phyloP scores from a whole-genome alignment of 2,113 vertebrate species.

The Mus pahari region DNA sequence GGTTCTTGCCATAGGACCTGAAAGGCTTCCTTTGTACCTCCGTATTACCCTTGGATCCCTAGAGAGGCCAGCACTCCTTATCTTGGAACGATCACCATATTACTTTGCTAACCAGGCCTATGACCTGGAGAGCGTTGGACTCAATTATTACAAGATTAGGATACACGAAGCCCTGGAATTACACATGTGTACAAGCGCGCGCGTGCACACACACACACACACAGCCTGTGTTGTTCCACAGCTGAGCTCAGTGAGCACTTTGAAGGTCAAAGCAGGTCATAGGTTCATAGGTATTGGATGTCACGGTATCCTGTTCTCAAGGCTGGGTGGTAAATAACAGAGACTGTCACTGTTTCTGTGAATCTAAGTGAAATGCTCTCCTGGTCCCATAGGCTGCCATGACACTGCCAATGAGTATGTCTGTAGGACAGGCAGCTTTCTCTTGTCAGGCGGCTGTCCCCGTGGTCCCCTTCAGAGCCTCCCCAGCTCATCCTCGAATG shows the following conservation, averaged over 20 bases:
- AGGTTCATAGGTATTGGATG: neutral
- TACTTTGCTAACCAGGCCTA: neutral
- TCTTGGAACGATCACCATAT: neutral
- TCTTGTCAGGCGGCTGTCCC: neutral
- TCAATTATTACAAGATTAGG: neutral
- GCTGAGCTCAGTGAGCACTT: neutral
- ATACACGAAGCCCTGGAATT: neutral
- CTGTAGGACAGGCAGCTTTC: neutral
- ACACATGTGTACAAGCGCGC: accelerated
- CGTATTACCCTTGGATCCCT: neutral
- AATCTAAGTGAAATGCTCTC: neutral
- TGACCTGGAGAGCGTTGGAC: neutral
- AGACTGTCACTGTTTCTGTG: neutral
- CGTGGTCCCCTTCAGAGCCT: neutral
- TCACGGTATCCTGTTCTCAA: neutral
- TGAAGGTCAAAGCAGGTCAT: neutral
- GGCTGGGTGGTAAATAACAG: neutral
- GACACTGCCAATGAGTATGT: no score
- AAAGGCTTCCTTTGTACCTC: neutral
- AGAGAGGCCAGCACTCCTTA: neutral
- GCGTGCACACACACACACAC: neutral
- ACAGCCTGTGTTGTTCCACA: accelerated
- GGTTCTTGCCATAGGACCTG: neutral
- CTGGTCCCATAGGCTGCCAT: neutral
- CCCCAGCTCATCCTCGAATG: neutral